Conservation (phyloP, 1,140 invertebrate genomes). For the Aplysia californica region DNA sequence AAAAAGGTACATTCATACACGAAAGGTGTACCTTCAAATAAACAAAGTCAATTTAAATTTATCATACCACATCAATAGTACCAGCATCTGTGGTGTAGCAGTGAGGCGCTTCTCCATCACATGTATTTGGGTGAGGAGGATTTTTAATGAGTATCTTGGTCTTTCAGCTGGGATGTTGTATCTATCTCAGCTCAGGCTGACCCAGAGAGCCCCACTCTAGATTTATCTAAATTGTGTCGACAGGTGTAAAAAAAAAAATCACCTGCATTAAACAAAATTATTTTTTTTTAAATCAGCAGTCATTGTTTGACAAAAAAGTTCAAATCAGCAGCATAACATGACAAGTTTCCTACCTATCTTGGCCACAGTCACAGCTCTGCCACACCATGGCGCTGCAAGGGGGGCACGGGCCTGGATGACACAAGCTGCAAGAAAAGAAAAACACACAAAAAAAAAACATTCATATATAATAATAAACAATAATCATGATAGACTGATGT, state of each 20-base stretch:
- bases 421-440: conserved; percentile 70
- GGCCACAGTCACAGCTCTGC: conserved; percentile 70
- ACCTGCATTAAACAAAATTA: not conserved
- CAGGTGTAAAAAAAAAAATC: too few relatives aligned
- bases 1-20: not conserved
- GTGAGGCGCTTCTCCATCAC: too few relatives aligned
- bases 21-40: too few relatives aligned
- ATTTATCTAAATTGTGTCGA: too few relatives aligned
- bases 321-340: not conserved
- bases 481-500: not conserved
- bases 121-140: too few relatives aligned
- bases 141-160: too few relatives aligned
- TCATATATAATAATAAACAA: not conserved
- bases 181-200: too few relatives aligned
- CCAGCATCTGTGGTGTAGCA: too few relatives aligned
- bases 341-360: conserved; percentile 54
- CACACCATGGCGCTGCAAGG: conserved; percentile 77
- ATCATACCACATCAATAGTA: too few relatives aligned
- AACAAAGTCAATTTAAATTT: too few relatives aligned
- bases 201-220: too few relatives aligned
- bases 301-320: not conserved
- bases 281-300: not conserved
- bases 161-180: too few relatives aligned
- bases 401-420: conserved; percentile 88
- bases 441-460: not conserved